Conservation (phyloP, 2,888 invertebrate species). For the Cotesia congregata region DNA sequence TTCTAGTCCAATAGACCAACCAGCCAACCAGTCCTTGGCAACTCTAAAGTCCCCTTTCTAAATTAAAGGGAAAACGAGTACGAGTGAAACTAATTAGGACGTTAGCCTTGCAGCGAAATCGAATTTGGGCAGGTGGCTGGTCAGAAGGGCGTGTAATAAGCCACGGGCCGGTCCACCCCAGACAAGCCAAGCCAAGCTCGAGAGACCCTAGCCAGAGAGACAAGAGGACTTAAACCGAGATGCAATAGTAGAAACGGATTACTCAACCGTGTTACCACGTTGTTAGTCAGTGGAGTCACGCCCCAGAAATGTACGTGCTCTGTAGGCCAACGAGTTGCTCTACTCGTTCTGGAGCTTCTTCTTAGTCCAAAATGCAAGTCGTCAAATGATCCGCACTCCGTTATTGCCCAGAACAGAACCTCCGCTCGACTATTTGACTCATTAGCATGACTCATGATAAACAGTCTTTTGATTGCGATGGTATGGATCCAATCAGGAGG, state of each 20-base stretch:
- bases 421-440: not conserved
- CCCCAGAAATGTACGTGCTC: conserved; percentile 48
- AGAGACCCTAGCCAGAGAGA: not conserved
- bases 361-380: not conserved
- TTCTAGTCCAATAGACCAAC: not conserved
- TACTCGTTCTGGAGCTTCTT: conserved; percentile 11
- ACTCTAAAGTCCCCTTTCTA: too few species aligned
- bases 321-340: conserved; percentile 36
- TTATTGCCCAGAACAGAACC: not conserved
- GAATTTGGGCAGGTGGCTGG: conserved; percentile 40
- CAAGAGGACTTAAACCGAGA: conserved; percentile 24
- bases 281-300: conserved; percentile 51
- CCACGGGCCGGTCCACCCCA: conserved; percentile 19
- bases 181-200: too few species aligned
- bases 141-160: conserved; percentile 47
- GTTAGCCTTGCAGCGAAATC: conserved; percentile 42
- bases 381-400: conserved; percentile 14
- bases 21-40: too few species aligned
- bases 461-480: conserved; percentile 5
- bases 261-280: conserved; percentile 51
- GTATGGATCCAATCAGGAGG: too few species aligned
- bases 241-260: conserved; percentile 50
- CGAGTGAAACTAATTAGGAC: conserved; percentile 41
- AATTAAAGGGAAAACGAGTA: not conserved
- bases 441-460: not conserved